Evolutionary conservation across 2,888 invertebrate species (phyloP).

Genomic region (Hirtodrosophila duncani): DNA sequence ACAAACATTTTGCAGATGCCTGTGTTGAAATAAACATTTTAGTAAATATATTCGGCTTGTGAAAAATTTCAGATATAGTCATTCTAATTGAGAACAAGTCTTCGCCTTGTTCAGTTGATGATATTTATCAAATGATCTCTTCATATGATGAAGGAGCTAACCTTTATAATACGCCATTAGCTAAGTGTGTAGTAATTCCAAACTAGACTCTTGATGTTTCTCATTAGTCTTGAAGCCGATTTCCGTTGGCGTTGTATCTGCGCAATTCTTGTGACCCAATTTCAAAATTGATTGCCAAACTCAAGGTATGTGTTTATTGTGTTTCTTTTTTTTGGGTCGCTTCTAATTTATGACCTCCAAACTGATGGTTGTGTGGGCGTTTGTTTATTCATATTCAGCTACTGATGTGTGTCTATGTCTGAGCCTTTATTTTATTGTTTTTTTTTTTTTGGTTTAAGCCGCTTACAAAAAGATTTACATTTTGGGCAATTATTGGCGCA

Average conservation of each 20-base stretch:
- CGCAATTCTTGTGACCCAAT: slow-evolving; percentile 62
- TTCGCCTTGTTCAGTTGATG: no score
- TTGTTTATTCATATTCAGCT: background rate
- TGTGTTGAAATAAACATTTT: no score
- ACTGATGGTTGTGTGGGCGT: slow-evolving; percentile 39
- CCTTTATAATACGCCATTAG: no score
- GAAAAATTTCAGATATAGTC: no score
- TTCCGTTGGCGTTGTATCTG: slow-evolving; percentile 38
- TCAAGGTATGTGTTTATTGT: slow-evolving; percentile 32
- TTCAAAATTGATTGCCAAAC: slow-evolving; percentile 41
- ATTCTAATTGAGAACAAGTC: no score
- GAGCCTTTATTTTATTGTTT: background rate
- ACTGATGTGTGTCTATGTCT: background rate
- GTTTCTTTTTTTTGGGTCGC: slow-evolving; percentile 12
- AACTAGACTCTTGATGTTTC: no score
- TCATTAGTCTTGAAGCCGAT: slow-evolving; percentile 7
- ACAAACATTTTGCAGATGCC: no score
- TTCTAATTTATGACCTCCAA: slow-evolving; percentile 41
- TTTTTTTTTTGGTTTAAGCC: slow-evolving; percentile 4
- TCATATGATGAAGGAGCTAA: no score
- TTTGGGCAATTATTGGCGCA: slow-evolving; percentile 34
- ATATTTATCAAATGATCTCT: no score
- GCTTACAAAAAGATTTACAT: slow-evolving; percentile 32
- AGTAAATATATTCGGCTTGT: no score
- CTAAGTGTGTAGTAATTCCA: no score